Evolutionary conservation across 2,888 invertebrate species (phyloP), one percentile per base, ranked within the genome.

Genomic region (Matsumyia berberina): DNA sequence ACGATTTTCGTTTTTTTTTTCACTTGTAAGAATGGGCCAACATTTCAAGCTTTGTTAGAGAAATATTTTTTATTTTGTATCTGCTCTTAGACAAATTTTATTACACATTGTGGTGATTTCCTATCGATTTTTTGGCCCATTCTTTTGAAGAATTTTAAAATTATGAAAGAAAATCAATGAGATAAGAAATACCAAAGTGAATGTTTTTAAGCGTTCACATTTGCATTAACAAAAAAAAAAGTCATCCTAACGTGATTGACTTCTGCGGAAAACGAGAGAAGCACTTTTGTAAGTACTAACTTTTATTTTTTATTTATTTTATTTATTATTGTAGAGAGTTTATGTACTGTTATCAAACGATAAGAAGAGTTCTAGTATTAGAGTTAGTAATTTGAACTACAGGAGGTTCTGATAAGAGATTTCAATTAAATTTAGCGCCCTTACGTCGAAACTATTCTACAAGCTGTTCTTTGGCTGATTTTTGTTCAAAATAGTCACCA

Each of bases 231-330:
- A 17, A 15, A 44, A 62, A 24, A 35, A 29, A 70, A 57, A 69
- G 57, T 76, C 53, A 51, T 82, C 66, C 53, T 17, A 73, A 55
- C 19, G 55, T 6, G 66, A 70, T 19, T 33, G 67, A 83, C 55
- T 69, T 58, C 60, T 60, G 66, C 66, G 60, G 74, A 69, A n/a
- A n/a, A 55, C 67, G 62, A 83, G 53, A 72, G 53, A 76, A 72
- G 49, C 57, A 51, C 70, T 79, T 73, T 85, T 85, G 85, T 85
- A 85, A 85, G 85, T 85, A 85, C 85, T 80, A 79, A 67, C 42
- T 64, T 70, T 64, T 57, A 69, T 64, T 78, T 33, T 35, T 57
- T 53, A 24, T 66, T 15, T 44, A 42, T 24, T 35, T 37, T n/a
- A 29, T 37, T 37, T 33, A 11, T 51, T 29, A 51, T 51, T 37